Evolutionary conservation across 2,797 vertebrate species (phyloP), one percentile per base, ranked within the genome.

Genomic region (Amblyopsis hoosieri): DNA sequence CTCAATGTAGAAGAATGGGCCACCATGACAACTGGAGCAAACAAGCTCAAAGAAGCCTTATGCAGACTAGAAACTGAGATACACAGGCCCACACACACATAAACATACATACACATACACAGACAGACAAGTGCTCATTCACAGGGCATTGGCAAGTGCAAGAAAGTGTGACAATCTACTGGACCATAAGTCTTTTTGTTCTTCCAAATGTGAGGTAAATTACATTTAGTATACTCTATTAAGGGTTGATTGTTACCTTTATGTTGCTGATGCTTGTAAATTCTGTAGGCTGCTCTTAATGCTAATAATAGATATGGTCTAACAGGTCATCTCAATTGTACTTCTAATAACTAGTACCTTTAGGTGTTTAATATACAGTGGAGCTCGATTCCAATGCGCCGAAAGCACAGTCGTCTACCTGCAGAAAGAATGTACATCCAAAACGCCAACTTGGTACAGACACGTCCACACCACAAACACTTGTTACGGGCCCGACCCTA

Each of bases 11-110:
- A 83, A 89, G 82, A 89, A 88, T 85, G 66, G 62, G 76, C 74
- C 64, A 62, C 88, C 87, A 92, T 94, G 90, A 86, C 89, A 85
- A 94, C 93, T 57, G 66, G 51, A 66, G 73, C 85, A 89, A 90
- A 92, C 91, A 91, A 14, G 71, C 61, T 62, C 78, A 68, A 62
- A 67, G 74, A 15, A 57, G 48, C 66, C 82, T 64, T 61, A 54
- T 66, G 60, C 23, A 29, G 23, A 29, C 23, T 78, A 64, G 64
- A 74, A 62, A 9, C 54, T 54, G 17, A 37, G 2, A 37, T 42
- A 23, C 33, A 53, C 33, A 19, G 19, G 17, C n/a, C 37, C 33
- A 17, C 29, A 52, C 1, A 37, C 59, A 61, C 31, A 52, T 31
- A 15, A 9, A 57, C 54, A 57, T 55, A 57, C 63, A 51, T 33